Conservation (phyloP, 2,888 invertebrate genomes). For the Lasioglossum morio region DNA sequence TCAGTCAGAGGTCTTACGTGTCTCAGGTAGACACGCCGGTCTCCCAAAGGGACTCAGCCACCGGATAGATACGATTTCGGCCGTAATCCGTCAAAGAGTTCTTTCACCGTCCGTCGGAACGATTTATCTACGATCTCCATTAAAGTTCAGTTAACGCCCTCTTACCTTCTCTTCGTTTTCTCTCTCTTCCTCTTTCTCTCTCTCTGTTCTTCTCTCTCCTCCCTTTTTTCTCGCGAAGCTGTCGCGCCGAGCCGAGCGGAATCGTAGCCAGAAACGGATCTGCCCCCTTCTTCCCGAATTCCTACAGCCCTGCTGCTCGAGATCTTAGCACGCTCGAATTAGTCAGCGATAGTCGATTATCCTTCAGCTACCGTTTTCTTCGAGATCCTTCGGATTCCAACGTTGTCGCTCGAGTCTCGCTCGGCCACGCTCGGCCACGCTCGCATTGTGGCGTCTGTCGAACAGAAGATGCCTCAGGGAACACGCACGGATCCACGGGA, state of each 20-base stretch:
- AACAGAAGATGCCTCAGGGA: not conserved
- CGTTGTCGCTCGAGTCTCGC: not conserved
- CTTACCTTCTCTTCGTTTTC: slow-evolving; percentile 69
- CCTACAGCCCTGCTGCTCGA: not conserved
- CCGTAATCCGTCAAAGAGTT: slow-evolving; percentile 84
- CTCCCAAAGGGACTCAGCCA: slow-evolving; percentile 66
- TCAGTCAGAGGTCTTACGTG: not conserved
- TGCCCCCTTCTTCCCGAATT: slow-evolving; percentile 19
- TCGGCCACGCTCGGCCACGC: not conserved
- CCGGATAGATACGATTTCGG: slow-evolving; percentile 81
- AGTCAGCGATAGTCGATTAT: slow-evolving; percentile 35
- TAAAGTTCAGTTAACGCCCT: slow-evolving; percentile 84
- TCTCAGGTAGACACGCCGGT: slow-evolving; percentile 57
- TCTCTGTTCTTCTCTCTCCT: slow-evolving; percentile 32
- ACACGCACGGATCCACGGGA: not conserved
- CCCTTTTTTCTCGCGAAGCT: slow-evolving; percentile 28
- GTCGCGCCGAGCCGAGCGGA: slow-evolving; percentile 14
- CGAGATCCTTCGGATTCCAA: slow-evolving; percentile 31
- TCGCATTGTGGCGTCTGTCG: not conserved
- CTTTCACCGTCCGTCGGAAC: slow-evolving; percentile 79
- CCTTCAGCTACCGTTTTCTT: slow-evolving; percentile 44
- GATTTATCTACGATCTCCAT: slow-evolving; percentile 84
- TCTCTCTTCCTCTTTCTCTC: slow-evolving; percentile 42
- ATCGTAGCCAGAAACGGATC: slow-evolving; percentile 36
- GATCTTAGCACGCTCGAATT: slow-evolving; percentile 1